These are phyloP conservation scores for Micronisus gabar DNA, from an alignment of 2,113 vertebrate genomes.

Conservation along the genomic window DNA sequence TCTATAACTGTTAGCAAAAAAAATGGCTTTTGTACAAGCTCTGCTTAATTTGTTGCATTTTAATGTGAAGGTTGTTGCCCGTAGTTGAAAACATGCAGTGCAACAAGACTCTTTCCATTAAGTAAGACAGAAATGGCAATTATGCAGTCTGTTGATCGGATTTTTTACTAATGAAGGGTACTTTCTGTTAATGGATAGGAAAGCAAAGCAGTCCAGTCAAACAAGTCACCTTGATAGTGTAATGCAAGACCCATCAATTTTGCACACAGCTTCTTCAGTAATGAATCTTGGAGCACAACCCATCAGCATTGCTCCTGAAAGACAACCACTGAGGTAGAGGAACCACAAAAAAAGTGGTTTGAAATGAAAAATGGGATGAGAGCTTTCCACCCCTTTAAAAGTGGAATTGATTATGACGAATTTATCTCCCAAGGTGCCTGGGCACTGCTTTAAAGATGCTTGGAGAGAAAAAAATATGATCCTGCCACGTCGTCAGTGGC, in stretches of 20 bases:
- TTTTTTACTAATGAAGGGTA: constrained; percentile 37
- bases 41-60: constrained; percentile 35
- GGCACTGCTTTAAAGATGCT: neutral
- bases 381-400: neutral
- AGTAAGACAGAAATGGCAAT: constrained; percentile 30
- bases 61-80: constrained; percentile 8
- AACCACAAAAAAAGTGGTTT: neutral
- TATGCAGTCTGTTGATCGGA: constrained; percentile 52
- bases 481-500: neutral
- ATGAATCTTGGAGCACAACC: neutral
- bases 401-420: neutral
- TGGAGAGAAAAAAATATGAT: neutral
- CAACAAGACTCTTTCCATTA: constrained; percentile 15
- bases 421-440: neutral
- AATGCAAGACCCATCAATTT: constrained; percentile 18
- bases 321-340: neutral
- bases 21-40: constrained; percentile 13
- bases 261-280: neutral
- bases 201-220: constrained; percentile 6
- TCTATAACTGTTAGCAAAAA: constrained; percentile 12
- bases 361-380: constrained; percentile 12
- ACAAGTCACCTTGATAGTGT: constrained; percentile 26
- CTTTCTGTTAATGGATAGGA: constrained; percentile 12
- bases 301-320: neutral
- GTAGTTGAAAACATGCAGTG: constrained; percentile 21